A percentile compares a stretch with the other conserved stretches of the same genome.
Conservation (phyloP, 2,888 invertebrate genomes). For the Eilema caniola region DNA sequence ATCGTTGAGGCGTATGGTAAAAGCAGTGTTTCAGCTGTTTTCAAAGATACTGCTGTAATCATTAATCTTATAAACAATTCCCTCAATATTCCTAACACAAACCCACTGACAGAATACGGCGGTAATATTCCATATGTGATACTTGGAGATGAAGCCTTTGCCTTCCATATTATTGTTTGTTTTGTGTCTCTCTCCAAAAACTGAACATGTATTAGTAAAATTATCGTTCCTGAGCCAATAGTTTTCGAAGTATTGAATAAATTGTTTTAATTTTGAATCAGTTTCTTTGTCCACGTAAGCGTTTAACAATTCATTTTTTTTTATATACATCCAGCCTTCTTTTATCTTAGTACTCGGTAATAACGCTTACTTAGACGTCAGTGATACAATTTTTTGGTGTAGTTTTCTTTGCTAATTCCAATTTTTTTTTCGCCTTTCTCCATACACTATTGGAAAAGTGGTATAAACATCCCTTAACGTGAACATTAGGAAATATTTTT, state of each 20-base stretch:
- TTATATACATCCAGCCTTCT: not conserved
- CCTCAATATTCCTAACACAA: too few relatives aligned
- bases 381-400: not conserved
- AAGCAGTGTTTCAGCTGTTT: too few relatives aligned
- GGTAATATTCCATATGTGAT: too few relatives aligned
- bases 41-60: too few relatives aligned
- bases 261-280: not conserved
- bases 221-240: too few relatives aligned
- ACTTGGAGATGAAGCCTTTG: too few relatives aligned
- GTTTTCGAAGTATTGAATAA: slow-evolving; percentile 2
- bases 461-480: not conserved
- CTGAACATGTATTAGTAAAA: too few relatives aligned
- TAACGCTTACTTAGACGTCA: not conserved
- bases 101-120: too few relatives aligned
- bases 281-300: not conserved
- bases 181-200: too few relatives aligned
- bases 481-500: not conserved
- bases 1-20: too few relatives aligned
- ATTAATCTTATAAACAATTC: too few relatives aligned
- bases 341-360: not conserved
- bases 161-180: too few relatives aligned
- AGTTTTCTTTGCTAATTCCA: not conserved
- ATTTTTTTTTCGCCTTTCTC: not conserved
- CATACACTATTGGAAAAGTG: not conserved
- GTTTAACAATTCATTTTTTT: not conserved